These are phyloP conservation scores for Auanema sp. DNA, from an alignment of 2,888 invertebrate species.

Conservation along the genomic window DNA sequence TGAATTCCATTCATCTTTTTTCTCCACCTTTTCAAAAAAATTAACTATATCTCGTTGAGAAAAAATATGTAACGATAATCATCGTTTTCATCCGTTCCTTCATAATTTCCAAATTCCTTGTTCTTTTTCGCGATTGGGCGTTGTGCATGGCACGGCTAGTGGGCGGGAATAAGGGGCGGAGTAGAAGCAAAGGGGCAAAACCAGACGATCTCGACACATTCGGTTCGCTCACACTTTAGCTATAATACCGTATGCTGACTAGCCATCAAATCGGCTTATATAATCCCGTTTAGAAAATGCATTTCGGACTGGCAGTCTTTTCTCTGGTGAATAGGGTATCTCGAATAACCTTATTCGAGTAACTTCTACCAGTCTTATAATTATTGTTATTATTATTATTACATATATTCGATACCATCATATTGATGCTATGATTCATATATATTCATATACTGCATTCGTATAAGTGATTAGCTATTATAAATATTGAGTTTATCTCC, in stretches of 20 bases:
- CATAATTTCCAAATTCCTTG: not conserved
- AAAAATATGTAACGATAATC: not conserved
- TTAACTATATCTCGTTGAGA: not conserved
- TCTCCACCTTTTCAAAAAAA: not conserved
- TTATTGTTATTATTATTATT: no score
- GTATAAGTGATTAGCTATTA: no score
- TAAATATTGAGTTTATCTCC: no score
- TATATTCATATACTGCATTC: no score
- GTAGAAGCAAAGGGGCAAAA: not conserved
- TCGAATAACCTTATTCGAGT: no score
- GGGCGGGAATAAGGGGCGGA: conserved; percentile 23
- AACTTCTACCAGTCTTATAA: no score
- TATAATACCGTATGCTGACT: conserved; percentile 5
- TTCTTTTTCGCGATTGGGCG: not conserved
- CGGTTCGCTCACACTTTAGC: not conserved
- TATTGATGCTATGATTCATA: no score
- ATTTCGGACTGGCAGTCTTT: not conserved
- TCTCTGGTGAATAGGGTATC: not conserved
- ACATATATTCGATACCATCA: no score
- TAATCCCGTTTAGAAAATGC: not conserved
- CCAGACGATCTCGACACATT: conserved; percentile 15
- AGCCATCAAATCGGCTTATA: conserved; percentile 1
- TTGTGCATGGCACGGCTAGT: conserved; percentile 24
- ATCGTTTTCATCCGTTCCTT: conserved; percentile 9
- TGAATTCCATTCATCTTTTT: no score